phyloP scores from a whole-genome alignment of 2,113 vertebrate genomes.

The Lethenteron camtschaticum region DNA sequence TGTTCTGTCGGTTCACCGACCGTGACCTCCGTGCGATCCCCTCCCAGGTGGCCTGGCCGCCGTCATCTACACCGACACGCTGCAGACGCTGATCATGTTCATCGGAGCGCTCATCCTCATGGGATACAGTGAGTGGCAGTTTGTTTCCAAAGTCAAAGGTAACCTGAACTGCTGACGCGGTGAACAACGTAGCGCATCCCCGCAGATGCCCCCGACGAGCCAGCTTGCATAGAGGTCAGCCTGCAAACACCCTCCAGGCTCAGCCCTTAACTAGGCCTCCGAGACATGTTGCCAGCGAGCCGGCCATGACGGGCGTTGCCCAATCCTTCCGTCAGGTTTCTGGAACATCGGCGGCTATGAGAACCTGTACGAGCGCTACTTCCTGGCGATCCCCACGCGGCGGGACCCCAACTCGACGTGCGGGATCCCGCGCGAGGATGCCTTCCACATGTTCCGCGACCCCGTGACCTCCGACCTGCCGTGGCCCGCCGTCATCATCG shows the following conservation, averaged over 20 bases:
- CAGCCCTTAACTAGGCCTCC: neutral
- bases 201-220: neutral
- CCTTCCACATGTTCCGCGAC: slow-evolving; percentile 76
- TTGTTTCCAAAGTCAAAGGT: too few relatives aligned
- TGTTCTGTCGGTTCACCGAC: neutral
- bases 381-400: slow-evolving; percentile 34
- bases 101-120: slow-evolving; percentile 50
- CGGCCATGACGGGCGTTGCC: neutral
- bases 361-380: slow-evolving; percentile 40
- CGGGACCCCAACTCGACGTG: slow-evolving; percentile 50
- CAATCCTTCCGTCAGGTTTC: slow-evolving; percentile 34
- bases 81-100: slow-evolving; percentile 75
- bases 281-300: too few relatives aligned
- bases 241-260: neutral
- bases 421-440: slow-evolving; percentile 51
- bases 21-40: too few relatives aligned
- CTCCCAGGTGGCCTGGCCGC: slow-evolving; percentile 66
- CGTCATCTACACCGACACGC: slow-evolving; percentile 81
- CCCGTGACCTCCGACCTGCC: slow-evolving; percentile 65
- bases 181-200: too few relatives aligned
- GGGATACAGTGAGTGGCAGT: slow-evolving; percentile 43
- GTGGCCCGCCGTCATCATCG: slow-evolving; percentile 69
- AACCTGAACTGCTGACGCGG: too few relatives aligned
- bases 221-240: neutral
- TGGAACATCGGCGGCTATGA: slow-evolving; percentile 48